phyloP scores from a whole-genome alignment of 2,113 vertebrate genomes.

The Phoenicopterus ruber region DNA sequence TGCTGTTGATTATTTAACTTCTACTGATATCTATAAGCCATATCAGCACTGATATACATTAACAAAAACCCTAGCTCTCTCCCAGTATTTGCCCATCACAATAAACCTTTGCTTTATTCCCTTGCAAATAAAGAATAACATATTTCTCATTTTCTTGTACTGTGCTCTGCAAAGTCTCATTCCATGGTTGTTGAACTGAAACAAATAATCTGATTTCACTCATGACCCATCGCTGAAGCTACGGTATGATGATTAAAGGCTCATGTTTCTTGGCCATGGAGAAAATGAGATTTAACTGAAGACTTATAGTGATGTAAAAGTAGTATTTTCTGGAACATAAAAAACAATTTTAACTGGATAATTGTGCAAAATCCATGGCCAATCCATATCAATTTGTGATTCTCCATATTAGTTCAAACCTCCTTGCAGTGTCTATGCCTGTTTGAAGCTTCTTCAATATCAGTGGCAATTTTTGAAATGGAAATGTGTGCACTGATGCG shows the following conservation, averaged over 20 bases:
- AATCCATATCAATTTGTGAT: not conserved
- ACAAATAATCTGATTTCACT: constrained; percentile 53
- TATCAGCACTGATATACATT: not conserved
- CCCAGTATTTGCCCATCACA: not conserved
- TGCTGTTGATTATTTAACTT: constrained; percentile 10
- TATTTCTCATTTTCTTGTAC: constrained; percentile 26
- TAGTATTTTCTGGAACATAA: constrained; percentile 29
- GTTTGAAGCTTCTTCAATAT: not conserved
- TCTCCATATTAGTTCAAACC: not conserved
- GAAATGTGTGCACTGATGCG: not conserved
- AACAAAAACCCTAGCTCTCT: not conserved
- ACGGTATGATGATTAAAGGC: constrained; percentile 18
- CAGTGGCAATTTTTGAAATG: not conserved
- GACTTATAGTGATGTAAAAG: not conserved
- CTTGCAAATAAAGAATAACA: constrained; percentile 21
- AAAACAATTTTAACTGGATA: not conserved
- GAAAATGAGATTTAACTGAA: constrained; percentile 44
- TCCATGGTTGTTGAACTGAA: constrained; percentile 47
- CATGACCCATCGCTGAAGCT: not conserved
- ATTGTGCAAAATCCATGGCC: not conserved
- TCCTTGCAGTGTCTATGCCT: not conserved
- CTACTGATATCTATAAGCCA: not conserved
- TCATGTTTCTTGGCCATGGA: not conserved
- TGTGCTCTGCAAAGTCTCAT: constrained; percentile 5
- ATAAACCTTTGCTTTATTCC: not conserved